These are phyloP conservation scores for Tympanoctomys barrerae DNA, from an alignment of 2,797 vertebrate genomes.

Conservation along the genomic window DNA sequence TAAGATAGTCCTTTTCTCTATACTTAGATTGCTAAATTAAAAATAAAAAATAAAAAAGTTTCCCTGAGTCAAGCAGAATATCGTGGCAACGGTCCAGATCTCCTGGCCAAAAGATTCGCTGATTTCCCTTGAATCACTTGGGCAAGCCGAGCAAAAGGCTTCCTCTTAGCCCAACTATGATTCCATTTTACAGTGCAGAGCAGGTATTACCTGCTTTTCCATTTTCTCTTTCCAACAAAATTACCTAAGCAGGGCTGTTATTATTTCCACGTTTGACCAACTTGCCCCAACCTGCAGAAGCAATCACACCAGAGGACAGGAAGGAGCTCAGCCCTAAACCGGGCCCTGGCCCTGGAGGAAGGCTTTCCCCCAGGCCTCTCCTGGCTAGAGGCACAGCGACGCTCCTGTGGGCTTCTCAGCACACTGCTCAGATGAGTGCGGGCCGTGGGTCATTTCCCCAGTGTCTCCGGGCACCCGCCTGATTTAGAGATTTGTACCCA, in stretches of 20 bases:
- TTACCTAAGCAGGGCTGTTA: constrained; percentile 19
- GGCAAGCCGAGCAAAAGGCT: constrained; percentile 11
- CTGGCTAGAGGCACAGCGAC: not conserved
- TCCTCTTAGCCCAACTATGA: not conserved
- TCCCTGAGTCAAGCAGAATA: not conserved
- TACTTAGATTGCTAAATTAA: constrained; percentile 9
- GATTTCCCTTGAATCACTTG: not conserved
- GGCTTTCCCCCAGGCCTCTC: not conserved
- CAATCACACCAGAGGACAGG: not conserved
- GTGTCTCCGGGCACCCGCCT: not conserved
- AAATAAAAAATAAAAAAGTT: too few species aligned
- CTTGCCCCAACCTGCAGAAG: constrained; percentile 26
- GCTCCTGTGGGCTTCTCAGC: not conserved
- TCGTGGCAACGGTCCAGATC: not conserved
- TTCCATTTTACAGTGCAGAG: constrained; percentile 28
- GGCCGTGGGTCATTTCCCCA: not conserved
- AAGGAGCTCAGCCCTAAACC: not conserved
- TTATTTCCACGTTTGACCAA: constrained; percentile 48
- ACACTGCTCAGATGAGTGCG: not conserved
- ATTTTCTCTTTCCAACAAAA: constrained; percentile 67
- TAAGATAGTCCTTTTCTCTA: not conserved
- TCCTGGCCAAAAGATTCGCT: not conserved
- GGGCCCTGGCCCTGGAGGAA: not conserved
- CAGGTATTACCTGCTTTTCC: constrained; percentile 41
- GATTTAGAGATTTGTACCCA: not conserved